Evolutionary conservation across 2,888 invertebrate genomes (phyloP), one percentile per base, ranked within the genome.

Genomic region (Sarcophaga subvicina): DNA sequence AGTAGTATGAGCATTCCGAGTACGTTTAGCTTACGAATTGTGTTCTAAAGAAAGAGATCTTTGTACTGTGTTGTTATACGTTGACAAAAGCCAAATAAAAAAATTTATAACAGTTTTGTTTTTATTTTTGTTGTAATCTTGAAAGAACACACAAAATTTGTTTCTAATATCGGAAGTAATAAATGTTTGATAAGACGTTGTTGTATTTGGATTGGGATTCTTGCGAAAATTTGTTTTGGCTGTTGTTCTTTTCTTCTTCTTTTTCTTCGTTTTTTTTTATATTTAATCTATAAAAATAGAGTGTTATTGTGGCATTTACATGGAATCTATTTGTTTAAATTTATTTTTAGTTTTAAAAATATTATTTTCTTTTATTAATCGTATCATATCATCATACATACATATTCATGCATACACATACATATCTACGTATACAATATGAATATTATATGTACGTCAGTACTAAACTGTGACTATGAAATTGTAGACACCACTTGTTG

Each of bases 1-100:
- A 1, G 5, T 25, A 37, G 37, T 2, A 37, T 37, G 37, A 37
- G 2, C 2, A 37, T 37, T 37, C 37, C 37, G 37, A 37, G 37
- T 37, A 37, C 8, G 10, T 37, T 37, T 37, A 37, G 37, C 37
- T 54, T 54, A 17, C 54, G 54, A 14, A 54, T 54, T 10, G 45
- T 11, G 86, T 72, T 80, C 72, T 76, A 63, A 67, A 49, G 54
- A n/a, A 72, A 54, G 25, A 25, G 71, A 47, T n/a, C 54, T 45
- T 54, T 25, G 25, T 14, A 54, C 25, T 71, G 8, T 37, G 37
- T 10, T 20, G 17, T 25, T 54, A 22, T 45, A 54, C n/a, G 60
- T 54, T 22, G 49, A 22, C 54, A 17, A 37, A 37, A 37, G 37
- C 37, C 37, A 54, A 54, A n/a, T n/a, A n/a, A 17, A 49, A 49